Evolutionary conservation across 2,113 vertebrate species (phyloP).

Genomic region (Asarcornis scutulata): DNA sequence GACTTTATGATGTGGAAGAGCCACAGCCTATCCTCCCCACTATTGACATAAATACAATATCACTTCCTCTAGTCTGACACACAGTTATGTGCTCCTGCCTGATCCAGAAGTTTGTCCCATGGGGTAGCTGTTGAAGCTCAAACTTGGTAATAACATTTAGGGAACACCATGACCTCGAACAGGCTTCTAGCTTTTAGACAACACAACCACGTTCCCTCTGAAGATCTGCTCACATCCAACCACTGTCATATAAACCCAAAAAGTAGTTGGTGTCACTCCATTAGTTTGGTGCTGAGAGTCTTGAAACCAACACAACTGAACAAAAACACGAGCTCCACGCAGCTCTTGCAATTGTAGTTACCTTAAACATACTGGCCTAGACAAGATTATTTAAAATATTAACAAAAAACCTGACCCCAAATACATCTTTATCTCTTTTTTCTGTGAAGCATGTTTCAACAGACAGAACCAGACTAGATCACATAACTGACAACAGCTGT

Average conservation of each 20-base stretch:
- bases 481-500: background rate
- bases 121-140: background rate
- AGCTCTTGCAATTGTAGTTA: background rate
- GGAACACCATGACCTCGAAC: background rate
- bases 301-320: background rate
- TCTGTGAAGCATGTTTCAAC: background rate
- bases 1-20: background rate
- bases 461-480: background rate
- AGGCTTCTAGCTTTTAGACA: background rate
- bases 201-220: background rate
- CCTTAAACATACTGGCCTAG: background rate
- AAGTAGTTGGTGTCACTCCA: background rate
- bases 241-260: background rate
- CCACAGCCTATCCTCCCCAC: background rate
- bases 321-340: background rate
- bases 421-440: background rate
- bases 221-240: background rate
- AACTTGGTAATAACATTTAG: background rate
- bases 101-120: background rate
- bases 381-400: background rate
- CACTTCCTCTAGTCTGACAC: background rate
- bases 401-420: background rate
- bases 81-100: background rate
- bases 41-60: background rate
- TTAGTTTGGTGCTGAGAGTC: background rate